Conservation (phyloP, 2,888 invertebrate species). For the Drosophila percnosoma region DNA sequence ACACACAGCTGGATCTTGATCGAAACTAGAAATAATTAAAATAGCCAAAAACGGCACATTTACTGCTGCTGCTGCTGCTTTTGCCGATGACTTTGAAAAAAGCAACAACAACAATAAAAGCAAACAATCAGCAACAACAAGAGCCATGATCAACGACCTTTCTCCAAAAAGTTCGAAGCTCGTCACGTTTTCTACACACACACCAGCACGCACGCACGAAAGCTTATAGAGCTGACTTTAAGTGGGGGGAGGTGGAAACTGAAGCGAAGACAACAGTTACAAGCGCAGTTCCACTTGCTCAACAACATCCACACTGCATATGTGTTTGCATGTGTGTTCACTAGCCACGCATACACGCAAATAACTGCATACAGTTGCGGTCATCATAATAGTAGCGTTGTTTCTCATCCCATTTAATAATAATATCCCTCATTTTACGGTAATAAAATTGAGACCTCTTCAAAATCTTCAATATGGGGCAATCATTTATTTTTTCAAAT, state of each 20-base stretch:
- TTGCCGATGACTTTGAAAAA: slow-evolving; percentile 68
- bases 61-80: slow-evolving; percentile 8
- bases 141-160: slow-evolving; percentile 80
- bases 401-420: neutral
- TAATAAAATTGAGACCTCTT: neutral
- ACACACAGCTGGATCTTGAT: slow-evolving; percentile 49
- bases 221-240: slow-evolving; percentile 16
- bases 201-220: slow-evolving; percentile 23
- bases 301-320: slow-evolving; percentile 13
- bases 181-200: slow-evolving; percentile 78
- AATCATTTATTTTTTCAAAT: neutral
- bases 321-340: neutral
- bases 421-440: neutral
- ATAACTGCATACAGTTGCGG: neutral
- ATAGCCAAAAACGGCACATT: slow-evolving; percentile 69
- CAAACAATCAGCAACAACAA: slow-evolving; percentile 23
- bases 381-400: neutral
- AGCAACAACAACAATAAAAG: slow-evolving; percentile 15
- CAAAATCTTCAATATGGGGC: neutral
- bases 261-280: slow-evolving; percentile 28
- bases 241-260: neutral
- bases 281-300: slow-evolving; percentile 31
- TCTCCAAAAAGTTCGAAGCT: slow-evolving; percentile 78
- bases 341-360: slow-evolving; percentile 15
- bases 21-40: slow-evolving; percentile 74